Base-by-base conservation (phyloP, 2,113 vertebrate species). In the Triplophysa rosa region DNA sequence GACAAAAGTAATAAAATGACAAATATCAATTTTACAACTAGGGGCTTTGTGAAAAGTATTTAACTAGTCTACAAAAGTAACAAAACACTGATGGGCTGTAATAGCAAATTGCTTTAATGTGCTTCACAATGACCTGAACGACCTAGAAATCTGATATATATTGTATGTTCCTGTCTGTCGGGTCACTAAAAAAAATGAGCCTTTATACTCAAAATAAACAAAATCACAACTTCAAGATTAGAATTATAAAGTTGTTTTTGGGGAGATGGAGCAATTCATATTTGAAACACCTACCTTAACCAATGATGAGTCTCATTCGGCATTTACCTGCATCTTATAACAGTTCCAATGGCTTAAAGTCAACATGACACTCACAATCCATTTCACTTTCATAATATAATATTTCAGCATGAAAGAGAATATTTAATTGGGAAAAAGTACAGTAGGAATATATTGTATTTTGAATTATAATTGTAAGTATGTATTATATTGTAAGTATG, bases 281-380 rank as follows among this genome's bases (percentile, higher is more conserved):
- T 66, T 73, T 45, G 42, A 21, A 66, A 76, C 76, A 84, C 83
- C 80, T 84, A 84, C 83, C 83, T 84, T 84, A 40, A 24, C 54
- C 63, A 23, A 42, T 24, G 80, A 69, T 1, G 66, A 79, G 76
- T 58, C 45, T 23, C 76, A 71, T 68, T 79, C 52, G 40, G 42
- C 29, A 68, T 61, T 77, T 67, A 82, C 80, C 73, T 70, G 59
- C 23, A 40, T 58, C 23, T 58, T 29, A 64, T 63, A 63, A 19
- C 42, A 63, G 63, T 78, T 78, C 79, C 68, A 78, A 78, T 33
- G 62, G 24, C 42, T 66, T 65, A 11, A 65, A 23, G 74, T 49
- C 23, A 77, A 66, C 26, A 42, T 73, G 21, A 61, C 69, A 76
- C n/a, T 76, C 37, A 5, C 16, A 62, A 59, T 8, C 1, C 29